Evolutionary conservation across 92 coral and sea anemone species (phyloP), one percentile per base, ranked within the genome.

Genomic region (Phenganax marumi): DNA sequence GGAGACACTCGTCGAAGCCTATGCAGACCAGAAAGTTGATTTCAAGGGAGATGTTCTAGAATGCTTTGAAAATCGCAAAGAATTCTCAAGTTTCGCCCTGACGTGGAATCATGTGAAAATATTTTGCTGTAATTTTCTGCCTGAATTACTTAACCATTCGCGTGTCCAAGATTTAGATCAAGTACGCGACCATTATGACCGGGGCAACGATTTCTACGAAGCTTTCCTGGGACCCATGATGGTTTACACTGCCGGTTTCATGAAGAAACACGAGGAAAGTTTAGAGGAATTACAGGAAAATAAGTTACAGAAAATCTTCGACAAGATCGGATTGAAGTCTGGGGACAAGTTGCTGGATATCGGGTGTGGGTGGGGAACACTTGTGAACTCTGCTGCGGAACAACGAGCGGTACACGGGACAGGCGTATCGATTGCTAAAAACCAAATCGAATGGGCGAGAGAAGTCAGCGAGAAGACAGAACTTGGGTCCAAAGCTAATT

Each of bases 351-450:
- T 92, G 65, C 91, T 96, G 57, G 99, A 96, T 79, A 89, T 96
- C 39, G 99, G 99, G 81, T 96, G 99, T 85, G 99, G 99, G 48
- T 96, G 99, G 99, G 99, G 99, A 52, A 88, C 97, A 23, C 77
- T 96, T 18, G 97, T 89, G 85, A 96, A 96, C 76, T 96, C 87
- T 86, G 97, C 99, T 16, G 97, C 97, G 0, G 99, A 92, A 65
- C 77, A 86, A 43, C 90, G 88, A 68, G 97, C 97, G 24, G 73
- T 97, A 12, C 49, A 81, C 54, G 93, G 97, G 10, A 91, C 96
- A 24, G 99, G 99, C n/a, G 93, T 96, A 26, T 70, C 97, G 49
- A 48, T 96, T 77, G 90, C 93, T 49, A 92, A 85, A 86, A 93
- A 93, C 63, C 99, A 96, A 61, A 74, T 87, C 18, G 97, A 89